Evolutionary conservation across 2,113 vertebrate genomes (phyloP), one percentile per base, ranked within the genome.

Genomic region (Eubucco bourcierii): DNA sequence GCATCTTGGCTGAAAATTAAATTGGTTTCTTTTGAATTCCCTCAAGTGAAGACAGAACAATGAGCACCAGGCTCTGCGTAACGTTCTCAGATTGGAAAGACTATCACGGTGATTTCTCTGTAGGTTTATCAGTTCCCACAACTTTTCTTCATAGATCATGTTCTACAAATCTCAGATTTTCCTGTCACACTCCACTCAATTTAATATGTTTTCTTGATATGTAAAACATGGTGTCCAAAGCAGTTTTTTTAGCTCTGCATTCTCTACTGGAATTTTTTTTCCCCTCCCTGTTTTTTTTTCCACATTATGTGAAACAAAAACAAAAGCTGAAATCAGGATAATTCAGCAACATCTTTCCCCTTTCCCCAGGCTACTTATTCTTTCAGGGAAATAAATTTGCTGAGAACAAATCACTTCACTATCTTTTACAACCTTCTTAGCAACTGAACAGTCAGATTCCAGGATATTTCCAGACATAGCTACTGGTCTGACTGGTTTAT

Each of bases 11-110:
- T 94, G 95, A 91, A 95, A 96, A 96, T 95, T 95, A 95, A 93
- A 96, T 95, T 95, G 94, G 90, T 96, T 96, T 91, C 91, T 95
- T 94, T 94, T 52, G 73, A 95, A 95, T 96, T 95, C 95, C 94
- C 94, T 71, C 82, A 91, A 95, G 95, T 94, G 65, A 65, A 71
- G 72, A 73, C 80, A 93, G 90, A 95, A 95, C 96, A 95, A 94
- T 86, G 65, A 95, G 92, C 90, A 94, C 92, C 90, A 95, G 94
- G 83, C 70, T 94, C 86, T 64, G 70, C 24, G 9, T 88, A 95
- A 90, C 76, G 60, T 89, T 87, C 93, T 83, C 58, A 80, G 81
- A 81, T 75, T 84, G 80, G 83, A 91, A 75, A 88, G 70, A 86
- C 92, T 68, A 94, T 68, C 88, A 85, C 0, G 0, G 60, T 88